Evolutionary conservation across 1,140 invertebrate species (phyloP).

Genomic region (Battus philenor): DNA sequence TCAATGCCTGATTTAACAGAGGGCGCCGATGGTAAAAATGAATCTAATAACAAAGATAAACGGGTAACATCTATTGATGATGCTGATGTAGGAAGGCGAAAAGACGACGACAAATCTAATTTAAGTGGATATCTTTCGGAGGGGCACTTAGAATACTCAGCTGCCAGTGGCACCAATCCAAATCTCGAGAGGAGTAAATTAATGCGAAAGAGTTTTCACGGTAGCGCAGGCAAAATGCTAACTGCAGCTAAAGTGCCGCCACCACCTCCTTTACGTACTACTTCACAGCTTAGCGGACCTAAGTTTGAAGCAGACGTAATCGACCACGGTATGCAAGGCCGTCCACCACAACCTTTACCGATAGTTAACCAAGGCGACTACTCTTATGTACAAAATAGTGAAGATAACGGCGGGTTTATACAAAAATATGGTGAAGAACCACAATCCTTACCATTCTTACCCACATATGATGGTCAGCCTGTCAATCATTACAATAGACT

Average conservation of each 20-base stretch:
- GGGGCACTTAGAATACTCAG: slow-evolving; percentile 86
- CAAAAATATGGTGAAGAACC: slow-evolving; percentile 77
- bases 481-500: slow-evolving; percentile 49
- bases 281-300: slow-evolving; percentile 86
- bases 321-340: slow-evolving; percentile 74
- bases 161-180: slow-evolving; percentile 80
- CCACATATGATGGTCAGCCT: slow-evolving; percentile 72
- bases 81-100: slow-evolving; percentile 82
- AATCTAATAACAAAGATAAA: slow-evolving; percentile 52
- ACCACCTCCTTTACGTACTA: slow-evolving; percentile 89
- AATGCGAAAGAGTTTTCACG: slow-evolving; percentile 93
- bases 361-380: slow-evolving; percentile 48
- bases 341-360: slow-evolving; percentile 71
- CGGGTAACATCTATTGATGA: slow-evolving; percentile 83
- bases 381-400: slow-evolving; percentile 54
- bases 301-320: slow-evolving; percentile 79
- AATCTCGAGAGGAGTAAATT: slow-evolving; percentile 90
- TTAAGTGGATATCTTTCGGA: slow-evolving; percentile 91
- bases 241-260: slow-evolving; percentile 90
- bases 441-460: slow-evolving; percentile 80
- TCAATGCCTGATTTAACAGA: slow-evolving; percentile 94
- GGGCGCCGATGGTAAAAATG: slow-evolving; percentile 72
- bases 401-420: slow-evolving; percentile 65
- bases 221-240: slow-evolving; percentile 86
- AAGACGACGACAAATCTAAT: slow-evolving; percentile 75